Evolutionary conservation across 2,888 invertebrate species (phyloP), one percentile per base, ranked within the genome.

Genomic region (Papilio demoleus): DNA sequence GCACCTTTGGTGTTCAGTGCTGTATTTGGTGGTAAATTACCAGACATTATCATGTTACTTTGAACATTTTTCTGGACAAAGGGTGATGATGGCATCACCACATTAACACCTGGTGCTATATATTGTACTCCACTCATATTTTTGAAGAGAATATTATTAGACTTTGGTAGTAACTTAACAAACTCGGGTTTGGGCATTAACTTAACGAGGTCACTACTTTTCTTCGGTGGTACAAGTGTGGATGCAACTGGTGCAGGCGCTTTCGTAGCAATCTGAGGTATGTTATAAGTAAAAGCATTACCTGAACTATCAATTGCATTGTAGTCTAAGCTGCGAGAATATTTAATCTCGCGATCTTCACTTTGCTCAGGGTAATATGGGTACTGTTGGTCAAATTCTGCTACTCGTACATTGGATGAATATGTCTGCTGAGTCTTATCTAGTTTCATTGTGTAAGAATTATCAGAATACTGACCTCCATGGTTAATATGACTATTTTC

Each of bases 51-150:
- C 85, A 91, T 85, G 72, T 86, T 92, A 70, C 87, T 91, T 71
- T 89, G 91, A 34, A 88, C 77, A 84, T 87, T 90, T 72, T 91
- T 92, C 72, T 90, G 92, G n/a, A 90, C 84, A 82, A 88, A 91
- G 56, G 90, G 87, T 65, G 88, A 70, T 45, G 85, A 76, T 1
- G 89, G 84, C 72, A 91, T 79, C 80, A 91, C 81, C 8, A 90
- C 81, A 70, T 91, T 90, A 5, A 81, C 81, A 45, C 82, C 82
- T 5, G 87, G 80, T 40, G 84, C 72, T 68, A 92, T 73, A 70
- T 92, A 92, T 73, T 88, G 88, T 74, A 90, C 76, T 58, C 87
- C 85, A 73, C 84, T 81, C 67, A 88, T 76, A 77, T 88, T 90
- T 78, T 92, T 92, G n/a, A 89, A 79, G 62, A 90, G 76, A 73